Evolutionary conservation across 2,797 vertebrate species (phyloP), one percentile per base, ranked within the genome.

Genomic region (Gymnothorax javanicus): DNA sequence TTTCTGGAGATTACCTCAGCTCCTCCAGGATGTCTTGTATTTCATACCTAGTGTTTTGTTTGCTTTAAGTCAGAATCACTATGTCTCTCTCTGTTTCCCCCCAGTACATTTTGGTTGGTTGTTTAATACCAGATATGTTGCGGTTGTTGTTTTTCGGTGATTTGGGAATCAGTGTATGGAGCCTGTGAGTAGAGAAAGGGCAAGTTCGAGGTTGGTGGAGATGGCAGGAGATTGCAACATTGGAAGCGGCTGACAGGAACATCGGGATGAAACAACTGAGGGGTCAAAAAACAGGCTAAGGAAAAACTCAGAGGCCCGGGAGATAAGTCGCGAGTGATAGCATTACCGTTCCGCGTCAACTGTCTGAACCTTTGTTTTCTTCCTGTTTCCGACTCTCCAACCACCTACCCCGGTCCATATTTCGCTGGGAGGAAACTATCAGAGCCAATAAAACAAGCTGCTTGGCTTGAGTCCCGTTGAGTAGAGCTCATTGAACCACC

Each of bases 351-450:
- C 88, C 83, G 87, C 86, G 91, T 88, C 93, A 91, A 92, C 90
- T 58, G 0, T n/a, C 52, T 15, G 8, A 71, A 56, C 50, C 52
- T 71, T 4, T 13, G 56, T 69, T 69, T 43, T 71, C 25, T 25
- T n/a, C 64, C 25, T 64, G 12, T 75, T n/a, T 50, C 7, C 12
- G 12, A n/a, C 12, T 7, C 15, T 1, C 73, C 73, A 67, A 43
- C 27, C 27, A 20, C 15, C 73, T 59, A 84, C 86, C 81, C 85
- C 84, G 87, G 90, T 87, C 90, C 87, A 90, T 93, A 93, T 93
- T 91, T 92, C 92, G 93, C 93, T 92, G 94, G 93, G 90, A 92
- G 91, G 92, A 94, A 93, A 90, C 86, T 90, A 91, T 94, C 90
- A 93, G 90, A 88, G 91, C 91, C 92, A 94, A 93, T 93, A 93